Conservation (phyloP, 2,888 invertebrate genomes). For the Gari tellinella region DNA sequence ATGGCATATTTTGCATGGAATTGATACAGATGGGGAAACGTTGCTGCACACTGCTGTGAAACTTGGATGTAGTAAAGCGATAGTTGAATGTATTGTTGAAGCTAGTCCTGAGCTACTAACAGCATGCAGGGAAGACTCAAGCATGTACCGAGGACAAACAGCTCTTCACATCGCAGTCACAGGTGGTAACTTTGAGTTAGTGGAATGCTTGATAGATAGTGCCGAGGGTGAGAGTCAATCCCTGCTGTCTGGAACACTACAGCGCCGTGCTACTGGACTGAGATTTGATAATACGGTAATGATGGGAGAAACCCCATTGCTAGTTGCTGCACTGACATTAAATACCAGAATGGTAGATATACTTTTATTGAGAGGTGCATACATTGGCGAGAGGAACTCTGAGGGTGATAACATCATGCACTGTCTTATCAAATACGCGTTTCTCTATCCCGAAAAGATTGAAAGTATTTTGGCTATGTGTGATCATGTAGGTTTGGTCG, state of each 20-base stretch:
- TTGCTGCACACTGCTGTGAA: slow-evolving; percentile 48
- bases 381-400: slow-evolving; percentile 46
- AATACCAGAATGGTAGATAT: slow-evolving; percentile 57
- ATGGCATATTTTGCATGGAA: too few relatives aligned
- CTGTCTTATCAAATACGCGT: slow-evolving; percentile 61
- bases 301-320: slow-evolving; percentile 68
- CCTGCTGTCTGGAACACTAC: slow-evolving; percentile 11
- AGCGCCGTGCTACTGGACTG: slow-evolving; percentile 55
- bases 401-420: slow-evolving; percentile 68
- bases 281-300: slow-evolving; percentile 67
- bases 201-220: slow-evolving; percentile 35
- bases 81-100: slow-evolving; percentile 30
- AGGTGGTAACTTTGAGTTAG: slow-evolving; percentile 44
- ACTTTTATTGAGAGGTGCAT: slow-evolving; percentile 50
- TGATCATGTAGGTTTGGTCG: slow-evolving; percentile 22
- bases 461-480: slow-evolving; percentile 36
- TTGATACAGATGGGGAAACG: slow-evolving; percentile 36
- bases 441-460: slow-evolving; percentile 59
- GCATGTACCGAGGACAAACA: slow-evolving; percentile 61
- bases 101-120: slow-evolving; percentile 29
- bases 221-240: not conserved
- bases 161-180: slow-evolving; percentile 63
- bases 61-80: slow-evolving; percentile 26
- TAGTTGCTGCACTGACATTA: slow-evolving; percentile 67
- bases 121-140: slow-evolving; percentile 20